Percentiles rank a stretch among this genome's conserved stretches.
Conservation (phyloP, 2,797 vertebrate genomes). For the Cuniculus paca region DNA sequence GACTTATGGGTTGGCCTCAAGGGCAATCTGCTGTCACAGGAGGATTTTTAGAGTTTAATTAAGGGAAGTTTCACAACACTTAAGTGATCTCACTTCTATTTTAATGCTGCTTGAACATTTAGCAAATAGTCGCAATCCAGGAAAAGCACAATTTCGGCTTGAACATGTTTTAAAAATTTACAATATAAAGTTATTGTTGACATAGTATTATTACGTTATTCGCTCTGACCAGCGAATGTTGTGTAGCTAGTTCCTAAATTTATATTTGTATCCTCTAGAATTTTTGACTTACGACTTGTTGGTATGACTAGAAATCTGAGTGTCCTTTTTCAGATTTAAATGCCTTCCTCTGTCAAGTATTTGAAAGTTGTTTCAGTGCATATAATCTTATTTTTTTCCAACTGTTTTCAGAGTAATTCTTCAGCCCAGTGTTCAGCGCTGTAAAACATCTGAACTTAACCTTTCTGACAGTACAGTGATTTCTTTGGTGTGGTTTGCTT, state of each 20-base stretch:
- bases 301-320: constrained; percentile 47
- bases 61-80: constrained; percentile 42
- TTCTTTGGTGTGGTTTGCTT: constrained; percentile 19
- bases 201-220: neutral
- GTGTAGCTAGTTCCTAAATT: neutral
- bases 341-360: constrained; percentile 69
- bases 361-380: constrained; percentile 80
- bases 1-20: neutral
- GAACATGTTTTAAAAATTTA: neutral
- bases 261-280: constrained; percentile 7
- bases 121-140: neutral
- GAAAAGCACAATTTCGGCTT: constrained; percentile 49
- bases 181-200: constrained; percentile 6
- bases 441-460: constrained; percentile 91
- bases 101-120: constrained; percentile 6
- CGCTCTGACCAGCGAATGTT: neutral
- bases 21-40: neutral
- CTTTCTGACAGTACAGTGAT: constrained; percentile 91
- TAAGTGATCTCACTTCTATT: constrained; percentile 11
- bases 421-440: constrained; percentile 94
- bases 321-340: constrained; percentile 47
- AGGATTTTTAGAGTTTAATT: constrained; percentile 49
- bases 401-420: constrained; percentile 93
- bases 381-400: constrained; percentile 88
- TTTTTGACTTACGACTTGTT: neutral